Evolutionary conservation across 2,113 vertebrate species (phyloP).

Genomic region (Carassius auratus): DNA sequence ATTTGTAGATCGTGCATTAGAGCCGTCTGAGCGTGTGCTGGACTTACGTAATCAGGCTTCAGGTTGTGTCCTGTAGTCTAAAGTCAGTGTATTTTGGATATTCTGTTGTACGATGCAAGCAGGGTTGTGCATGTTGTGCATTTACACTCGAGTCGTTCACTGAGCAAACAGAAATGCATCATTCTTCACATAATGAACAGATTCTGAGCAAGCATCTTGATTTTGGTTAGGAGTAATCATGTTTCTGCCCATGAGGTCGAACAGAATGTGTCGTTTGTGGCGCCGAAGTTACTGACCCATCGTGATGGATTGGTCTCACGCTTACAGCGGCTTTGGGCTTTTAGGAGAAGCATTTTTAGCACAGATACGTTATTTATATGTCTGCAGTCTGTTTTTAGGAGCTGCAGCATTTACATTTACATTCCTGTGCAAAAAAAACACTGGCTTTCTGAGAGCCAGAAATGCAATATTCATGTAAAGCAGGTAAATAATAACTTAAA

Average conservation of each 20-base stretch:
- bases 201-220: constrained; percentile 9
- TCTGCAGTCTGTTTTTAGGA: background rate
- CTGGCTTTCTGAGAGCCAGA: background rate
- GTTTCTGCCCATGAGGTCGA: background rate
- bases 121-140: background rate
- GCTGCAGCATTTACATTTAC: background rate
- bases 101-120: background rate
- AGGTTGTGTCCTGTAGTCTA: background rate
- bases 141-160: background rate
- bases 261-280: background rate
- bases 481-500: background rate
- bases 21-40: background rate
- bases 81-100: background rate
- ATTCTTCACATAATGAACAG: constrained; percentile 2
- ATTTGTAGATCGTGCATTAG: background rate
- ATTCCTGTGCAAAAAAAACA: background rate
- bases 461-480: background rate
- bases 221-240: background rate
- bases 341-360: background rate
- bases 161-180: background rate
- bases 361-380: background rate
- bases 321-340: background rate
- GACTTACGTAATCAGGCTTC: background rate
- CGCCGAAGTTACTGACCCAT: background rate
- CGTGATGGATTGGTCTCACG: background rate